phyloP scores from a whole-genome alignment of 2,113 vertebrate species.

The Paraplagusia blochii region DNA sequence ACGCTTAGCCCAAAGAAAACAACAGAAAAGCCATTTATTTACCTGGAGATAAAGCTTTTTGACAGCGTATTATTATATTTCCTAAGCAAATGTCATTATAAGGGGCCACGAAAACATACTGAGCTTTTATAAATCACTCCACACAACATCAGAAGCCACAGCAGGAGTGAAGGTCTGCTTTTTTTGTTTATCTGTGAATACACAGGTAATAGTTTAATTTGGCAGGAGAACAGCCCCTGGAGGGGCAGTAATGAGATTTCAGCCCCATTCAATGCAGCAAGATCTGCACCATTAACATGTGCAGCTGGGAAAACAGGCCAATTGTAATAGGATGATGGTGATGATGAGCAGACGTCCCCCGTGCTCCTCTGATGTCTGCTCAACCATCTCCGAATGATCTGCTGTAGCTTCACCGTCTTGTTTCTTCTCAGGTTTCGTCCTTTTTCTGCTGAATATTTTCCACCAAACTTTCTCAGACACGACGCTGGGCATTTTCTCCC shows the following conservation, averaged over 20 bases:
- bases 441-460: constrained; percentile 1
- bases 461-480: constrained; percentile 9
- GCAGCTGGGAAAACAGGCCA: too few species aligned
- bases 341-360: too few species aligned
- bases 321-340: too few species aligned
- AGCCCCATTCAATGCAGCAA: too few species aligned
- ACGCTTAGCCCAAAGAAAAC: not conserved
- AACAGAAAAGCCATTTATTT: constrained; percentile 1
- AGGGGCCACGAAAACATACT: not conserved
- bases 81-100: constrained; percentile 6
- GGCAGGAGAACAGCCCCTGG: not conserved
- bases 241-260: too few species aligned
- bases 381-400: too few species aligned
- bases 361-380: too few species aligned
- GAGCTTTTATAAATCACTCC: constrained; percentile 7
- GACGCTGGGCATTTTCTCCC: constrained; percentile 6
- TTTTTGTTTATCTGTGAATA: not conserved
- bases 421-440: not conserved
- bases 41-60: constrained; percentile 7
- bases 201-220: not conserved
- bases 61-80: constrained; percentile 6
- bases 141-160: constrained; percentile 2
- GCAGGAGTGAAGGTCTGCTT: not conserved
- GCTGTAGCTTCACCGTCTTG: too few species aligned
- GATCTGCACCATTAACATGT: too few species aligned